Evolutionary conservation across 2,888 invertebrate genomes (phyloP).

Genomic region (Mythimna vitellina): DNA sequence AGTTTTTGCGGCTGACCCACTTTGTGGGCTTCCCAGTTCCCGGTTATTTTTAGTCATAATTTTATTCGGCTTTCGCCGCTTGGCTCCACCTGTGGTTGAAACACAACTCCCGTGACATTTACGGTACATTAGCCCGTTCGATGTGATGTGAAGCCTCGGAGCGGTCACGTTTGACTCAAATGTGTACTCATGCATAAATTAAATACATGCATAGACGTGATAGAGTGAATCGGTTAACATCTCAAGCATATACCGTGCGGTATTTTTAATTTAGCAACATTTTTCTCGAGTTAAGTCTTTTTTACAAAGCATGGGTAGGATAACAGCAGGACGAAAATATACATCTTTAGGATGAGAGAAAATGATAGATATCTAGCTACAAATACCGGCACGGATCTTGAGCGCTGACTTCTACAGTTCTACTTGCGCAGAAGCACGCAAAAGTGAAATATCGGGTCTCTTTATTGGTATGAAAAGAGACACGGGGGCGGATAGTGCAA

Average conservation of each 20-base stretch:
- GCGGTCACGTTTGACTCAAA: slow-evolving; percentile 36
- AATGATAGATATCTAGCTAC: too few relatives aligned
- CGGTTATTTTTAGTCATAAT: neutral
- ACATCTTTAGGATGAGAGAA: too few relatives aligned
- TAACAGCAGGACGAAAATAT: too few relatives aligned
- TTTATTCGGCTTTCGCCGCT: neutral
- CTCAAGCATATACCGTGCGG: neutral
- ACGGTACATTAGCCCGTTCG: slow-evolving; percentile 48
- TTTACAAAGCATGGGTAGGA: too few relatives aligned
- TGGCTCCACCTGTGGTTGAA: slow-evolving; percentile 43
- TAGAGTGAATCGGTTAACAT: slow-evolving; percentile 40
- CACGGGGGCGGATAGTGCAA: too few relatives aligned
- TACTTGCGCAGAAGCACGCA: too few relatives aligned
- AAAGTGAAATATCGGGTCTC: too few relatives aligned
- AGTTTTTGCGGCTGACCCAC: neutral
- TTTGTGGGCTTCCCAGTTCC: slow-evolving; percentile 3
- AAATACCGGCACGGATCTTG: too few relatives aligned
- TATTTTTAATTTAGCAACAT: slow-evolving; percentile 20
- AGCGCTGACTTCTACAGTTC: too few relatives aligned
- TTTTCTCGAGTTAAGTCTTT: neutral
- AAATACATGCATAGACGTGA: slow-evolving; percentile 6
- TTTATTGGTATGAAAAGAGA: too few relatives aligned
- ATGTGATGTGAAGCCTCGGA: slow-evolving; percentile 33
- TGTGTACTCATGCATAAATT: slow-evolving; percentile 41
- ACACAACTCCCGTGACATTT: slow-evolving; percentile 53